phyloP scores from a whole-genome alignment of 1,140 invertebrate genomes.

The Cheumatopsyche charites region DNA sequence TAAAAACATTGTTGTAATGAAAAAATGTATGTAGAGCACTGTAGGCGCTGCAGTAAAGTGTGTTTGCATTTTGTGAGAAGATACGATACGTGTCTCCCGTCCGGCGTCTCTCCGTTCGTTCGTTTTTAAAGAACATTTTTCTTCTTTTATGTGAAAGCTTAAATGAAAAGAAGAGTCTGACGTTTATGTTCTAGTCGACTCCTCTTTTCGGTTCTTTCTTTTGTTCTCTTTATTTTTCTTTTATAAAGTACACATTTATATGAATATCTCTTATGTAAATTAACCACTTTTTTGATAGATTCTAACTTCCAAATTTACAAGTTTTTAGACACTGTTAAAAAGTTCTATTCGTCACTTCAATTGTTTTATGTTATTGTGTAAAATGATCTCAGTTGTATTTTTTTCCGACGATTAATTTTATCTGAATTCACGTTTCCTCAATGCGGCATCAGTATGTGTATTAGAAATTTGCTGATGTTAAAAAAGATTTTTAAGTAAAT shows the following conservation, averaged over 20 bases:
- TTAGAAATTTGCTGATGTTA: conserved; percentile 4
- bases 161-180: conserved; percentile 3
- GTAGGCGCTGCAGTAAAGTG: conserved; percentile 1
- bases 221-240: background rate
- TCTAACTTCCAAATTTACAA: conserved; percentile 5
- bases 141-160: conserved; percentile 35
- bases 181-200: conserved; percentile 14
- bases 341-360: conserved; percentile 14
- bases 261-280: too few relatives aligned
- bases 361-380: conserved; percentile 37
- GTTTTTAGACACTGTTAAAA: too few relatives aligned
- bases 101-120: background rate
- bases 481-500: background rate
- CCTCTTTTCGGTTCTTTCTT: conserved; percentile 9
- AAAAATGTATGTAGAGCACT: background rate
- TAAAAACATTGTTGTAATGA: too few relatives aligned
- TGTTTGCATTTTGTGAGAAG: conserved; percentile 12
- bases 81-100: conserved; percentile 1
- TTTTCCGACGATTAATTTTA: conserved; percentile 45
- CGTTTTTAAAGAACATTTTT: conserved; percentile 27
- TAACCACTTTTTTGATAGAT: too few relatives aligned
- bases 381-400: conserved; percentile 47
- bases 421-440: conserved; percentile 32
- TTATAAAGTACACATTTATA: too few relatives aligned
- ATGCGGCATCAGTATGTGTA: conserved; percentile 16